A percentile compares a stretch with the other conserved stretches of the same genome.
Conservation (phyloP, 2,888 invertebrate genomes). For the Drosophila histrio region DNA sequence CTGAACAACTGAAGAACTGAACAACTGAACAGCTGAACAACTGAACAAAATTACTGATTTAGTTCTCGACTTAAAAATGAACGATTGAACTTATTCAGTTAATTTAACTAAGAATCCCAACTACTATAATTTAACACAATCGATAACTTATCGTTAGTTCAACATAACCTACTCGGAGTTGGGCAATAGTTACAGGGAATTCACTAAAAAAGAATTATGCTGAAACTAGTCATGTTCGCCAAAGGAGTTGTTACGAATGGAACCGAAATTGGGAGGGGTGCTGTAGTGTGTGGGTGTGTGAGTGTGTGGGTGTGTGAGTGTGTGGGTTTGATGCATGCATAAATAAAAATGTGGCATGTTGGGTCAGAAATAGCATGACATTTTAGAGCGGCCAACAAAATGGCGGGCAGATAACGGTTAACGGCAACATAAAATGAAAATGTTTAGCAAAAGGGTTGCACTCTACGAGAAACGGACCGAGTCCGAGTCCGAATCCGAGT, state of each 20-base stretch:
- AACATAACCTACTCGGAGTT: not conserved
- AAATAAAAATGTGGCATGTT: conserved; percentile 79
- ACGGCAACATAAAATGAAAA: conserved; percentile 66
- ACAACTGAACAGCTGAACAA: too few relatives aligned
- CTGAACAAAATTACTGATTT: too few relatives aligned
- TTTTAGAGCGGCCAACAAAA: conserved; percentile 69
- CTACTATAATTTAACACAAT: too few relatives aligned
- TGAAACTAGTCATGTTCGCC: conserved; percentile 6
- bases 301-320: not conserved
- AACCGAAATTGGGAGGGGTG: not conserved
- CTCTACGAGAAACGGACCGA: not conserved
- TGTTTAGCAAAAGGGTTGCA: conserved; percentile 68
- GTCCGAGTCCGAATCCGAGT: not conserved
- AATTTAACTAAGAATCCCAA: too few relatives aligned
- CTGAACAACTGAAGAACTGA: too few relatives aligned
- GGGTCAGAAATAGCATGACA: conserved; percentile 80
- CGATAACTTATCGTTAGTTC: not conserved
- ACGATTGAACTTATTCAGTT: too few relatives aligned
- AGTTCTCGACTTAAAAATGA: too few relatives aligned
- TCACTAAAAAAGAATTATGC: not conserved
- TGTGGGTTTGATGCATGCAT: conserved; percentile 56
- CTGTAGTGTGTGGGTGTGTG: not conserved
- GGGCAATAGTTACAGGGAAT: conserved; percentile 13
- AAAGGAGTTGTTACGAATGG: not conserved
- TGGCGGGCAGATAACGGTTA: conserved; percentile 67